Base-by-base conservation (phyloP, 2,888 invertebrate genomes). In the Drosophila kanekoi region DNA sequence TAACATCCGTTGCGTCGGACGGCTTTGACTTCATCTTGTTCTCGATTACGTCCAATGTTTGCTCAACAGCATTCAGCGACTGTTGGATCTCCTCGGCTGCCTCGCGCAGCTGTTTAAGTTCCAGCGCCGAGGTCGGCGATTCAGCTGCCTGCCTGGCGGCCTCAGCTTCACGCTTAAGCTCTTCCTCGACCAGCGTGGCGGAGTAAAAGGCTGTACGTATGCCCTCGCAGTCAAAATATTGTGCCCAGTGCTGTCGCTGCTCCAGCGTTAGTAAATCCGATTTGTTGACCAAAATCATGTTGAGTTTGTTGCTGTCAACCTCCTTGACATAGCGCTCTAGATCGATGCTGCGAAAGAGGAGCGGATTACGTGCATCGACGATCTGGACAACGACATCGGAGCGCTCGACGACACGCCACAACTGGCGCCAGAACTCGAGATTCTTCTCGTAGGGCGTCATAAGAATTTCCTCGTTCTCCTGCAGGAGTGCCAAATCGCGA, bases 361-460 rank as follows among this genome's bases (percentile, higher is more conserved):
- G 93, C 1, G 99, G 99, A 93, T 99, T 98, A 76, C 99, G 94
- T 0, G 98, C 98, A 94, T 99, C 99, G 13, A 99, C 96, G 72
- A 99, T 97, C 92, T 99, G 97, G 13, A 98, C 95, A 14, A 99
- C 94, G 0, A 99, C 95, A 93, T 99, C 98, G 90, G 98, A 97
- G 81, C 97, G 95, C 92, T 99, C 99, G n/a, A 99, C 95, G 0
- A 99, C 99, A 81, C 99, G 94, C 99, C 99, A 99, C 35, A 99
- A 92, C 91, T 99, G 99, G 49, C 98, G 94, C 99, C 99, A 99
- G 84, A 99, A 97, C 91, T 99, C 98, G 18, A 99, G 92, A 93
- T 99, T 99, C 89, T 98, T 96, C 90, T 99, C 99, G 92, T 98
- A 99, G 0, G 99, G 99, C 0, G 99, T 99, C 73, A 99, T 93